These are phyloP conservation scores for Cuniculus paca DNA, from an alignment of 2,797 vertebrate genomes.

Conservation along the genomic window DNA sequence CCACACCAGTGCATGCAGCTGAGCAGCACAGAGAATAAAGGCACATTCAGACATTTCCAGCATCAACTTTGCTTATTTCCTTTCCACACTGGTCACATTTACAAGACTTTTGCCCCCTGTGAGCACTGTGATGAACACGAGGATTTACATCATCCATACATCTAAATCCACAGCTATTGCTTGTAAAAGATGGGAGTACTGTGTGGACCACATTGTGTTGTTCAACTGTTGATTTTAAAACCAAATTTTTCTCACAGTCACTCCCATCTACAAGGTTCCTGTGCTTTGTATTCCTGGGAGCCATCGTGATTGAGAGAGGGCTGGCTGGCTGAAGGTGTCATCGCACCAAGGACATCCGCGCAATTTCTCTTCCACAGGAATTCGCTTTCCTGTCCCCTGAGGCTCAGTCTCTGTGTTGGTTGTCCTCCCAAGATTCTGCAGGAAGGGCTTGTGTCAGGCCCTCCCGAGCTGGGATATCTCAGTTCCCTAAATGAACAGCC, in stretches of 20 bases:
- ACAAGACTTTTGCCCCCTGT: background rate
- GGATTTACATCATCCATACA: background rate
- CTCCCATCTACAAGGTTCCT: background rate
- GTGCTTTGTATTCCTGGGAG: background rate
- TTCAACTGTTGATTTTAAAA: background rate
- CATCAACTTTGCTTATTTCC: too few relatives aligned
- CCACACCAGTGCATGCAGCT: background rate
- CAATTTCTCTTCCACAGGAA: too few relatives aligned
- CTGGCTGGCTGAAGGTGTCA: background rate
- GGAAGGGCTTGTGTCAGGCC: background rate
- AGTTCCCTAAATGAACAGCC: background rate
- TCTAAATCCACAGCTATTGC: background rate
- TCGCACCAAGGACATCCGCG: too few relatives aligned
- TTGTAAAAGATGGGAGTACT: background rate
- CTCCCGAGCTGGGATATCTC: background rate
- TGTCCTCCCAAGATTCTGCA: background rate
- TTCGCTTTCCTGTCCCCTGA: too few relatives aligned
- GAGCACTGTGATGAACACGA: background rate
- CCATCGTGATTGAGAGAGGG: accelerated
- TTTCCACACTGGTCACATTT: background rate
- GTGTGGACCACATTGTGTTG: background rate
- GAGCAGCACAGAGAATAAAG: background rate
- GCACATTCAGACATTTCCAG: background rate
- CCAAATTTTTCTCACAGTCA: background rate
- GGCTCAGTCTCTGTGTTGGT: too few relatives aligned